Evolutionary conservation across 2,888 invertebrate species (phyloP), one percentile per base, ranked within the genome.

Genomic region (Trachelus tabidus): DNA sequence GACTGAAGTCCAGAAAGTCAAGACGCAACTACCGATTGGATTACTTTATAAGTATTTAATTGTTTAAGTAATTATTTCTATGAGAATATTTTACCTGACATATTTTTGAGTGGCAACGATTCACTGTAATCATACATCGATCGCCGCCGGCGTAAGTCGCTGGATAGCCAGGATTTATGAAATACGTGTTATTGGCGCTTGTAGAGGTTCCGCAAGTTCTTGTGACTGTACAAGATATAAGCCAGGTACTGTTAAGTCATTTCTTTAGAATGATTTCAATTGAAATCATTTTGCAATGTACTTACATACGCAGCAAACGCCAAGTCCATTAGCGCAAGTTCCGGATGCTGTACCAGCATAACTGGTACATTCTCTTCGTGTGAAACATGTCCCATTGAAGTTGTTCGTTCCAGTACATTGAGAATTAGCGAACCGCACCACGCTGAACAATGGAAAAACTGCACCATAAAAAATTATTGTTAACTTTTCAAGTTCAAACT

Each of bases 251-350:
- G 74, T 73, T 56, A 69, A 9, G 9, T 74, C 34, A 73, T n/a
- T 79, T 75, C 35, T 40, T n/a, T 40, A 69, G 37, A 76, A 76
- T 35, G 11, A 69, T 34, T 30, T 3, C 68, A 33, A 34, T 68
- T 34, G 30, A 73, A 56, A 68, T 71, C 56, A 69, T 71, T 35
- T 56, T 31, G 23, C 3, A 56, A 56, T 56, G 23, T 56, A 93
- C 94, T 94, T 92, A 97, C 97, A 95, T 80, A 97, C 94, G 89
- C 97, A 97, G 89, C 97, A 97, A 78, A 96, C 94, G 4, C 97
- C 97, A 86, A 96, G 94, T 77, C 94, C 93, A 34, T 94, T 93
- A 4, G 96, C 96, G 89, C 97, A 97, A 15, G 92, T 92, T 15
- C 96, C 97, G 0, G 96, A 95, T 69, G 94, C 92, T 11, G 94